Evolutionary conservation across 2,797 vertebrate genomes (phyloP).

Genomic region (Acipenser oxyrinchus): DNA sequence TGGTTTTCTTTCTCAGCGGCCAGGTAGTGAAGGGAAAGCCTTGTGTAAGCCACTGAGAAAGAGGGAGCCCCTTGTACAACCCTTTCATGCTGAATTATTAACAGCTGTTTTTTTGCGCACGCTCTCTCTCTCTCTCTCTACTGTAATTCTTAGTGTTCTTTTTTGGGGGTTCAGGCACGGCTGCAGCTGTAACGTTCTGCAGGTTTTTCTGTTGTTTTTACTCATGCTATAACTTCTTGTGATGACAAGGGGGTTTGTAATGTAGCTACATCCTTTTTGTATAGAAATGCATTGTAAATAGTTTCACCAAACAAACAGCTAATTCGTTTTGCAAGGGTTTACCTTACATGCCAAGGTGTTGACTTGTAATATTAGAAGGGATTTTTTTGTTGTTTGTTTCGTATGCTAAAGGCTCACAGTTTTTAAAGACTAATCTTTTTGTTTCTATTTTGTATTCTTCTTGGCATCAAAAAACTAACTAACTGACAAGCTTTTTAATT

Average conservation of each 20-base stretch:
- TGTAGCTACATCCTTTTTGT: not conserved
- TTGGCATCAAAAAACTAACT: not conserved
- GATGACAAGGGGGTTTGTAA: not conserved
- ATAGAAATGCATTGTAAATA: not conserved
- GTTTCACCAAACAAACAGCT: slow-evolving; percentile 1
- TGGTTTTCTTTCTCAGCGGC: slow-evolving; percentile 16
- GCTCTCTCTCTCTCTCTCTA: not conserved
- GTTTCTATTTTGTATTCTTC: not conserved
- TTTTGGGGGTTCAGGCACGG: not conserved
- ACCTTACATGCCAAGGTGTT: too few species aligned
- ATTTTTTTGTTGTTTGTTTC: not conserved
- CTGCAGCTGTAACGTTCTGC: not conserved
- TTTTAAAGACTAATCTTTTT: not conserved
- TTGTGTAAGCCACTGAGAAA: slow-evolving; percentile 24
- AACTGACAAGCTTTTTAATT: not conserved
- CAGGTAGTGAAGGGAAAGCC: slow-evolving; percentile 17
- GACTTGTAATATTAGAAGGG: too few species aligned
- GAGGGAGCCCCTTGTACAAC: slow-evolving; percentile 30
- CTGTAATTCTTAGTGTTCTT: not conserved
- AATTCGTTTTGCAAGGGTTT: too few species aligned
- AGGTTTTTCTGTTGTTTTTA: slow-evolving; percentile 8
- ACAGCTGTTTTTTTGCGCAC: slow-evolving; percentile 23
- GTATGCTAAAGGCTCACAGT: not conserved
- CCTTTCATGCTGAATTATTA: slow-evolving; percentile 29
- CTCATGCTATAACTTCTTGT: not conserved